Evolutionary conservation across 2,888 invertebrate species (phyloP).

Genomic region (Parapristionchus giblindavisi): DNA sequence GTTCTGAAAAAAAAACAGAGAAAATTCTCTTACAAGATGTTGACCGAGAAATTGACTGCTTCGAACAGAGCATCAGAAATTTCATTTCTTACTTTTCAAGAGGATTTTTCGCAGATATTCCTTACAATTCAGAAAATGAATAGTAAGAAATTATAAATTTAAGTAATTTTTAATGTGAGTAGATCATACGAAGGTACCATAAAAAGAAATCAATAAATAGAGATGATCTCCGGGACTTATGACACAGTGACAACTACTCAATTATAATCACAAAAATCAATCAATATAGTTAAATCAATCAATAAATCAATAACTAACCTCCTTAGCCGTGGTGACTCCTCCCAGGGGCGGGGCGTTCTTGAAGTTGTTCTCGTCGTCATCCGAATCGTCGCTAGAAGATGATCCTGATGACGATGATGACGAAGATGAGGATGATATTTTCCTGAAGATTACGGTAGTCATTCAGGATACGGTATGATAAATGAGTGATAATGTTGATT

Average conservation of each 20-base stretch:
- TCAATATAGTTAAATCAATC: background rate
- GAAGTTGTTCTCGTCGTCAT: slow-evolving; percentile 21
- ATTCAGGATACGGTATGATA: background rate
- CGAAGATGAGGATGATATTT: slow-evolving; percentile 3
- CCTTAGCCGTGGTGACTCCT: background rate
- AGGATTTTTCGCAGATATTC: too few species aligned
- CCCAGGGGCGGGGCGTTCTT: slow-evolving; percentile 10
- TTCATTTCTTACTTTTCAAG: too few species aligned
- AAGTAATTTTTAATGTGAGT: too few species aligned
- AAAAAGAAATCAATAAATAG: too few species aligned
- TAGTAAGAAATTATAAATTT: too few species aligned
- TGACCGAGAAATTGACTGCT: too few species aligned
- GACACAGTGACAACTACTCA: background rate
- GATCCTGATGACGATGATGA: slow-evolving; percentile 31
- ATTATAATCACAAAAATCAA: background rate
- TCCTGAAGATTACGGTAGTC: slow-evolving; percentile 1
- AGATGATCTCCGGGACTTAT: background rate
- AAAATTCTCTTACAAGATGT: too few species aligned
- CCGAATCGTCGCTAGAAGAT: background rate
- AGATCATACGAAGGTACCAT: too few species aligned
- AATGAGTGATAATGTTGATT: background rate
- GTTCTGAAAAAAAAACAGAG: too few species aligned
- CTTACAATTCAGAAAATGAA: too few species aligned
- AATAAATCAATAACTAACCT: too few species aligned
- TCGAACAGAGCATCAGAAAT: too few species aligned